Conservation (phyloP, 2,888 invertebrate species). For the Druceiella hillmani region DNA sequence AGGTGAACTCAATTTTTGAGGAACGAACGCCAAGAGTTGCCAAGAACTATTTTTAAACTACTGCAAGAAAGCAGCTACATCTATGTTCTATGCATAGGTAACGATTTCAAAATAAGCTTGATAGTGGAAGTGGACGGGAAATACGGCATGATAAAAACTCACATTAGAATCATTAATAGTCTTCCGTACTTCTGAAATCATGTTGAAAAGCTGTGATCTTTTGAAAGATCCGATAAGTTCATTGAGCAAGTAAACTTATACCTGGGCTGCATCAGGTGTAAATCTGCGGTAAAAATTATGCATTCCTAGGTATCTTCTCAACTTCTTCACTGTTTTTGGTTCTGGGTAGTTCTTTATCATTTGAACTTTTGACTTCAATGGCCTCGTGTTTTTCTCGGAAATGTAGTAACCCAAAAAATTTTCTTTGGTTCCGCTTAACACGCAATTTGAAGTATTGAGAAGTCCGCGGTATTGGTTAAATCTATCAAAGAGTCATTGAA, state of each 20-base stretch:
- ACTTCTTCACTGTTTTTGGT: constrained; percentile 26
- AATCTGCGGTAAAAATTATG: constrained; percentile 30
- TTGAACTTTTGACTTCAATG: constrained; percentile 28
- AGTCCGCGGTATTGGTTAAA: constrained; percentile 16
- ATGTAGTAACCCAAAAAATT: constrained; percentile 27
- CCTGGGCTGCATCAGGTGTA: constrained; percentile 28
- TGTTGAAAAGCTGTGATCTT: constrained; percentile 24
- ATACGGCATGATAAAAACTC: too few species aligned
- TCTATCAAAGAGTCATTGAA: constrained; percentile 16
- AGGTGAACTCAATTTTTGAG: too few species aligned
- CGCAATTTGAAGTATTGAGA: constrained; percentile 29
- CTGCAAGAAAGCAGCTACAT: too few species aligned
- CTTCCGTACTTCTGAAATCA: constrained; percentile 17
- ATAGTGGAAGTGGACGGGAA: too few species aligned
- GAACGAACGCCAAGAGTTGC: too few species aligned
- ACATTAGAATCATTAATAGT: too few species aligned
- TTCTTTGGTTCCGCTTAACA: constrained; percentile 23
- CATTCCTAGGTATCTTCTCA: constrained; percentile 29
- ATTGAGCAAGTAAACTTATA: constrained; percentile 29
- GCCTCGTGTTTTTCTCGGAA: constrained; percentile 25
- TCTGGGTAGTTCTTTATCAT: constrained; percentile 24
- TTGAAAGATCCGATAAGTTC: constrained; percentile 25
- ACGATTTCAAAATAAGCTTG: too few species aligned
- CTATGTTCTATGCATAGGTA: too few species aligned
- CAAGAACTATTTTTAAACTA: too few species aligned